Conservation (phyloP, 2,113 vertebrate genomes). For the Dicrurus megarhynchus region DNA sequence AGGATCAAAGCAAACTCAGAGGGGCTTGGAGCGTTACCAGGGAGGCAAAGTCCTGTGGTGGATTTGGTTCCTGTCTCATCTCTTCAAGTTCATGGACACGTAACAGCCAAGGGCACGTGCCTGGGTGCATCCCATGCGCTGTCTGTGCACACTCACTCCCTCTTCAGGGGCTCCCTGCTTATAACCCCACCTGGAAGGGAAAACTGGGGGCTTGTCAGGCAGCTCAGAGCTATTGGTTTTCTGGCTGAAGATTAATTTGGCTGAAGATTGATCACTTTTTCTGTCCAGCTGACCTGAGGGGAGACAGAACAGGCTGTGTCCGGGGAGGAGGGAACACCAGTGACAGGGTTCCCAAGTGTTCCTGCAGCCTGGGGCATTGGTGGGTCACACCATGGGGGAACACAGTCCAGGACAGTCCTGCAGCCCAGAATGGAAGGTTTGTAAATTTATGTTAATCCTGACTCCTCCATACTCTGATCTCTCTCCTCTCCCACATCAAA, state of each 20-base stretch:
- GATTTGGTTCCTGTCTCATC: background rate
- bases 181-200: background rate
- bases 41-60: background rate
- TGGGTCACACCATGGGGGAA: background rate
- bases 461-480: background rate
- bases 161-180: background rate
- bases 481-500: background rate
- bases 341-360: background rate
- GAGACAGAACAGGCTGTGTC: background rate
- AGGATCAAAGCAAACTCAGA: background rate
- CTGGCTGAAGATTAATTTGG: background rate
- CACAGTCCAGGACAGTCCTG: background rate
- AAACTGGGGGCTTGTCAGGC: background rate
- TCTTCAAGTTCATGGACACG: rapidly evolving
- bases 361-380: background rate
- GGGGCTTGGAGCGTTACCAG: background rate
- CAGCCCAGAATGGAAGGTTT: background rate
- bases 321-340: background rate
- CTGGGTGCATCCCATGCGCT: background rate
- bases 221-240: background rate
- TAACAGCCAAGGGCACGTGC: rapidly evolving
- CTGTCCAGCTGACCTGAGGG: background rate
- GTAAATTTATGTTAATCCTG: slow-evolving; percentile 1
- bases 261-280: background rate
- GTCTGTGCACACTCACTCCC: rapidly evolving